A percentile compares a stretch with the other conserved stretches of the same genome.
Conservation (phyloP, 2,888 invertebrate genomes). For the Nomada goodeniana region DNA sequence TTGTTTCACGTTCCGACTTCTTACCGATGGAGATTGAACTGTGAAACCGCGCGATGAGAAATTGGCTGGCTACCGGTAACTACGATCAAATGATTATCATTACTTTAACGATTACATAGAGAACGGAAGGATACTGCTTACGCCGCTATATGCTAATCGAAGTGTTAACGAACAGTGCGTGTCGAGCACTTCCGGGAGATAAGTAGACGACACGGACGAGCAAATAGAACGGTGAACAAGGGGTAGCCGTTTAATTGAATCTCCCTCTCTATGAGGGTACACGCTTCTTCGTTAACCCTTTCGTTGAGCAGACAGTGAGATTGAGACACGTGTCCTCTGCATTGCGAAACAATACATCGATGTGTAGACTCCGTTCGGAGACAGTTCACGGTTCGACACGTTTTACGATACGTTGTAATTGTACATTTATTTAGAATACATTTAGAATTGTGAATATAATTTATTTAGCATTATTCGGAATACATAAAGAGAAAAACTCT, state of each 20-base stretch:
- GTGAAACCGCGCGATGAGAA: background rate
- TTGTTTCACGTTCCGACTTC: background rate
- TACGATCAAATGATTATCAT: background rate
- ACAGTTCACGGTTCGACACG: background rate
- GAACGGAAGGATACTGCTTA: conserved; percentile 26
- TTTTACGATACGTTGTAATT: background rate
- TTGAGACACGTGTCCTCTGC: background rate
- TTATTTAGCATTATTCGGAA: conserved; percentile 9
- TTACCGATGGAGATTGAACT: background rate
- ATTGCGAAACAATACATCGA: background rate
- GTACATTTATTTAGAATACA: conserved; percentile 7
- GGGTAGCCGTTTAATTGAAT: conserved; percentile 50
- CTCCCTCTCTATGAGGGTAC: conserved; percentile 24
- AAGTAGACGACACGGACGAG: conserved; percentile 31
- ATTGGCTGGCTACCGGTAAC: background rate
- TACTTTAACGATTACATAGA: conserved; percentile 12
- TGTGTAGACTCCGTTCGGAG: background rate
- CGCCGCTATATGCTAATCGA: conserved; percentile 53
- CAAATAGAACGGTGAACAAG: conserved; percentile 15
- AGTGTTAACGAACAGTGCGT: conserved; percentile 57
- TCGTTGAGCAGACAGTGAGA: conserved; percentile 18
- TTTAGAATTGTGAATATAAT: background rate
- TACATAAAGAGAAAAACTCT: background rate
- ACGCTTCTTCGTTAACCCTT: conserved; percentile 31
- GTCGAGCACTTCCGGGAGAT: conserved; percentile 51